These are phyloP conservation scores for Zaprionus bogoriensis DNA, from an alignment of 2,888 invertebrate species.

Conservation along the genomic window DNA sequence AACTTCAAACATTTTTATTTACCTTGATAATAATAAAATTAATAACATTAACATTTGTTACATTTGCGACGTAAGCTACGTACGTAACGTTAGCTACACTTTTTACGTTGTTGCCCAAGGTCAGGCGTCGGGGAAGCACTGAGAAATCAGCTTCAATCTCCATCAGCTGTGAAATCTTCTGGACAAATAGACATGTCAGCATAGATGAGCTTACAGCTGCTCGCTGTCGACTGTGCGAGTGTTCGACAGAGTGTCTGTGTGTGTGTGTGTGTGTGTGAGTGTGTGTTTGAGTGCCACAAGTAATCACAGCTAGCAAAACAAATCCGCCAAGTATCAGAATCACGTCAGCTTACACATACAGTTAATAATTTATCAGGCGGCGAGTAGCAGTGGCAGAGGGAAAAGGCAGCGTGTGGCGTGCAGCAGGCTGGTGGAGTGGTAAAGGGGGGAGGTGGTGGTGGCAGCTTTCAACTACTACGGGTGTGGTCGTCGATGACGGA, in stretches of 20 bases:
- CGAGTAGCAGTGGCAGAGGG: background rate
- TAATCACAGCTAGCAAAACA: slow-evolving; percentile 33
- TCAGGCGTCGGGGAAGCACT: background rate
- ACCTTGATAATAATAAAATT: no score
- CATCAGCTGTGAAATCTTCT: slow-evolving; percentile 10
- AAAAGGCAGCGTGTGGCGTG: background rate
- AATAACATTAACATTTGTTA: no score
- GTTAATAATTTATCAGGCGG: slow-evolving; percentile 63
- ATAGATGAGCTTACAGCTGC: slow-evolving; percentile 26
- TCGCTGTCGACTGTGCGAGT: slow-evolving; percentile 12
- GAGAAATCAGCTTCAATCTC: background rate
- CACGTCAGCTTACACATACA: slow-evolving; percentile 51
- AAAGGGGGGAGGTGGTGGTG: background rate
- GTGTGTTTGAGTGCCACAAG: slow-evolving; percentile 6
- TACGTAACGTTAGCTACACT: no score
- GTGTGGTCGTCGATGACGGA: slow-evolving; percentile 61
- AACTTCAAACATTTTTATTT: no score
- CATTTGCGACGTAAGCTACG: no score
- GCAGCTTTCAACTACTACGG: slow-evolving; percentile 27
- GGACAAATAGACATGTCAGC: slow-evolving; percentile 29
- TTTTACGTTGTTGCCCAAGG: no score
- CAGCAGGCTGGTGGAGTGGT: background rate
- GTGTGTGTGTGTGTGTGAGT: background rate
- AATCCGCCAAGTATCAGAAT: slow-evolving; percentile 56
- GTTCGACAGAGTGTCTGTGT: background rate